Conservation (phyloP, 2,797 vertebrate species). For the Mormyrus hasselquistii region DNA sequence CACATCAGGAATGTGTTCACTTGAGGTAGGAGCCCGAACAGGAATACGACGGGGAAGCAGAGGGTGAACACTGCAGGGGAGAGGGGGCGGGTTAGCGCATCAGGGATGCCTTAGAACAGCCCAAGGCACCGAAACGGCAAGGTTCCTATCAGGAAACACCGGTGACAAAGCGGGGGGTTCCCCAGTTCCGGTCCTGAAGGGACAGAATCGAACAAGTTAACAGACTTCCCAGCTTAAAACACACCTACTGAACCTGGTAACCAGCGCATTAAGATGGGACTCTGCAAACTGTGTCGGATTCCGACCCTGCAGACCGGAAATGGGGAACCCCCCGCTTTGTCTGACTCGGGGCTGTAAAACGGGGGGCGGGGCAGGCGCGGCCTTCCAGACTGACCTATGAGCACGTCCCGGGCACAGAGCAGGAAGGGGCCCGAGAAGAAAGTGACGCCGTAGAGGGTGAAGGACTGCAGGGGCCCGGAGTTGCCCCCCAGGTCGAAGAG, state of each 20-base stretch:
- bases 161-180: neutral
- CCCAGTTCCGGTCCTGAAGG: neutral
- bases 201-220: neutral
- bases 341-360: neutral
- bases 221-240: neutral
- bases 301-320: neutral
- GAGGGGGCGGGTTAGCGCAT: neutral
- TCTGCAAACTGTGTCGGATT: neutral
- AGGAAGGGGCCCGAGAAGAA: constrained; percentile 78
- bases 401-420: constrained; percentile 74
- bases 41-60: constrained; percentile 82
- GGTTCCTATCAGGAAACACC: neutral
- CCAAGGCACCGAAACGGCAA: neutral
- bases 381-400: constrained; percentile 63
- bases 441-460: constrained; percentile 77
- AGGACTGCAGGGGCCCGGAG: constrained; percentile 61
- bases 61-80: constrained; percentile 70
- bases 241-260: neutral
- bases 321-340: neutral
- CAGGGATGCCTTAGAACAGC: neutral
- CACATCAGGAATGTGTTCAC: constrained; percentile 91
- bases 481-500: constrained; percentile 71
- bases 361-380: neutral
- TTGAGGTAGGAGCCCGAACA: constrained; percentile 85
- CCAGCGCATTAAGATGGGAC: neutral